Base-by-base conservation (phyloP, 2,888 invertebrate species). In the Punctoribates punctum region DNA sequence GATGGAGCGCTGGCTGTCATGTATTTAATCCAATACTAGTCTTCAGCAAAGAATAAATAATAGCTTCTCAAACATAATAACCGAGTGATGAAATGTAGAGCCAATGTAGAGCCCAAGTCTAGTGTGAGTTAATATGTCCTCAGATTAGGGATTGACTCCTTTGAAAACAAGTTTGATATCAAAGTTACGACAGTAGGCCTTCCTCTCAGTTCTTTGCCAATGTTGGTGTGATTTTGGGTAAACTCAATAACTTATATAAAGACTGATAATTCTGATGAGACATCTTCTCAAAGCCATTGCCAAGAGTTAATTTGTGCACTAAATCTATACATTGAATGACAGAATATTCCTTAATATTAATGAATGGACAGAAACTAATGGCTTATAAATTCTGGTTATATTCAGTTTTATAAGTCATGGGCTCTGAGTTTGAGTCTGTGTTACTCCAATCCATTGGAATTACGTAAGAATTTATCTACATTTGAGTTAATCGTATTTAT, bases 71-170 rank as follows among this genome's bases (percentile, higher is more conserved):
- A 27, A 60, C 60, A 60, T 60, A 60, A 60, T 60, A 60, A 60
- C 23, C 20, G 20, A 60, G 25, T 60, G 60, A 60, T 13, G 60
- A 60, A 60, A 60, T 11, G 60, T 54, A 54, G 27, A 60, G 60
- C 27, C 27, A 60, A 60, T 11, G 60, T 54, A 54, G 27, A 60
- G 60, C 27, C 27, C 25, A 51, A 60, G 60, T 60, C 60, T 60
- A 65, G 65, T 65, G 65, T 65, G n/a, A 38, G 65, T 65, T 65
- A 65, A 65, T 65, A 65, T 65, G 17, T 62, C 20, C 20, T 62
- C 15, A 27, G 62, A 62, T 62, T 62, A 62, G 62, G 15, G 20
- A 27, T 27, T 17, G 15, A 62, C 62, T 23, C 5, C 51, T 20
- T 51, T 20, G 2, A 51, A n/a, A 51, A 51, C 51, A 51, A 51